Evolutionary conservation across 1,140 invertebrate species (phyloP).

Genomic region (Leucophenga varia): DNA sequence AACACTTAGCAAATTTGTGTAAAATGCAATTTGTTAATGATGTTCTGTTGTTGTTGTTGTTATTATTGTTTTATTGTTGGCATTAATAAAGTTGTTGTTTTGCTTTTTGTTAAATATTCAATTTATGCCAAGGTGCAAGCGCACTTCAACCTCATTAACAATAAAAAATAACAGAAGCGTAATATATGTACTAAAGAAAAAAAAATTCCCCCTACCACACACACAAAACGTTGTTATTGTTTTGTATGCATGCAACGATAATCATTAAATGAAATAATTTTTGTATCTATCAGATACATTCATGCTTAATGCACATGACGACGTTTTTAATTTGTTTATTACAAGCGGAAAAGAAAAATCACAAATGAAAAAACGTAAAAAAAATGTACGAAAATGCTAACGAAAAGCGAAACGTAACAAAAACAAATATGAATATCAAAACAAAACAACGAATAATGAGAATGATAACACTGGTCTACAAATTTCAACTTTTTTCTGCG

Average conservation of each 20-base stretch:
- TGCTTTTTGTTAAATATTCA: slow-evolving; percentile 23
- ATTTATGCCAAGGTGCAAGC: slow-evolving; percentile 40
- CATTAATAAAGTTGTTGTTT: slow-evolving; percentile 26
- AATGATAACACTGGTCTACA: too few species aligned
- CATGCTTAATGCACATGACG: slow-evolving; percentile 15
- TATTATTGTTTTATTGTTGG: too few species aligned
- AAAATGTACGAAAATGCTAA: slow-evolving; percentile 14
- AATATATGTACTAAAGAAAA: too few species aligned
- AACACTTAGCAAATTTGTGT: not conserved
- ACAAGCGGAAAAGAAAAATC: slow-evolving; percentile 2
- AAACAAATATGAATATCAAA: slow-evolving; percentile 20
- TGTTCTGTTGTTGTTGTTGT: too few species aligned
- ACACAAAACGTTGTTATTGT: too few species aligned
- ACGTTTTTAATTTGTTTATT: not conserved
- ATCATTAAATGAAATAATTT: slow-evolving; percentile 2
- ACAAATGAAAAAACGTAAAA: slow-evolving; percentile 15
- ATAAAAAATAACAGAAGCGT: slow-evolving; percentile 21
- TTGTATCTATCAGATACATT: slow-evolving; percentile 13
- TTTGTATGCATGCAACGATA: too few species aligned
- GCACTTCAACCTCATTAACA: slow-evolving; percentile 23
- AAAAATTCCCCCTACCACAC: too few species aligned
- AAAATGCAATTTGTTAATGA: slow-evolving; percentile 39
- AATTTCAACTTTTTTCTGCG: too few species aligned
- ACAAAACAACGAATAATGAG: slow-evolving; percentile 32
- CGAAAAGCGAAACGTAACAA: too few species aligned